Evolutionary conservation across 2,113 vertebrate species (phyloP).

Genomic region (mouse (Mus musculus)): DNA sequence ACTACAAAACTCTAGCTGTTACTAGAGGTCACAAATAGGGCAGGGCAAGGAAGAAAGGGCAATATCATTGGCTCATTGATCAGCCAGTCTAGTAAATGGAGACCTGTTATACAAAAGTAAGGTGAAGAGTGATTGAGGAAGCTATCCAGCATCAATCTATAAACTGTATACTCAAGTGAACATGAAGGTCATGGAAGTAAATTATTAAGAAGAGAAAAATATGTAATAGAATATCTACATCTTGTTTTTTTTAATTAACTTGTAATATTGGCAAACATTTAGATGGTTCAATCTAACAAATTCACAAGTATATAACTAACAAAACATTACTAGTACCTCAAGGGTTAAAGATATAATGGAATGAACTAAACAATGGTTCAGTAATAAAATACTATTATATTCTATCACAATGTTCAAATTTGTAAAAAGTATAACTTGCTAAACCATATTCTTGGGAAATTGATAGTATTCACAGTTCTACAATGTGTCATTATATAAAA

Average conservation of each 20-base stretch:
- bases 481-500: not conserved
- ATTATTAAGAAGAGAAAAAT: not conserved
- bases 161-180: not conserved
- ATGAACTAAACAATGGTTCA: not conserved
- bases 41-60: not conserved
- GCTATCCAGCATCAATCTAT: not conserved
- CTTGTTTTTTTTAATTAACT: not conserved
- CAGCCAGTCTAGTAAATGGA: not conserved
- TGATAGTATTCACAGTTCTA: not conserved
- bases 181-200: not conserved
- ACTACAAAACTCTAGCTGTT: not conserved
- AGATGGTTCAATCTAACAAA: not conserved
- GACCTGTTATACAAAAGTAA: not conserved
- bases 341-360: not conserved
- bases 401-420: not conserved
- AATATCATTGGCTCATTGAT: not conserved
- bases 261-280: not conserved
- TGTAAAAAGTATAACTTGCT: conserved; percentile 6
- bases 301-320: not conserved
- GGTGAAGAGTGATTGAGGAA: not conserved
- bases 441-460: not conserved
- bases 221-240: not conserved
- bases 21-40: not conserved
- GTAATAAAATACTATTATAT: not conserved
- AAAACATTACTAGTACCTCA: not conserved